Percentiles rank a stretch among this genome's conserved stretches.
Evolutionary conservation across 2,888 invertebrate species (phyloP).

Genomic region (Andrena camellia): DNA sequence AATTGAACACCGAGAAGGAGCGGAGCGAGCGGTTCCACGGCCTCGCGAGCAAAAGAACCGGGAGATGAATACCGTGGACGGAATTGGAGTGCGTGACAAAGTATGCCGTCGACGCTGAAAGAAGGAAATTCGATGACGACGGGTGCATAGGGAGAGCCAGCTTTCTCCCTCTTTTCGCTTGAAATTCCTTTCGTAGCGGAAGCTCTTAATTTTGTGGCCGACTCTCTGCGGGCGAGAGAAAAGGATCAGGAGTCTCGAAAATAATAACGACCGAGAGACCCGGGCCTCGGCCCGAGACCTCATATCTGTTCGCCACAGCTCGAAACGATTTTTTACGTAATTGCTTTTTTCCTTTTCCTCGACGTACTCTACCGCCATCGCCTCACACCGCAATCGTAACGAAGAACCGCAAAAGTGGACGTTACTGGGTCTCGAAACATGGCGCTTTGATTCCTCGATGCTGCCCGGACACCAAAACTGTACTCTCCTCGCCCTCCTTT

Average conservation of each 20-base stretch:
- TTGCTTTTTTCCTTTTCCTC: slow-evolving; percentile 44
- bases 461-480: neutral
- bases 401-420: slow-evolving; percentile 7
- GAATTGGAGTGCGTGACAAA: slow-evolving; percentile 60
- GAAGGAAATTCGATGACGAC: slow-evolving; percentile 47
- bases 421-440: neutral
- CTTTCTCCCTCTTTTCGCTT: slow-evolving; percentile 54
- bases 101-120: slow-evolving; percentile 37
- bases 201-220: slow-evolving; percentile 66
- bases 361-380: slow-evolving; percentile 11
- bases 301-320: slow-evolving; percentile 18
- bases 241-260: slow-evolving; percentile 47
- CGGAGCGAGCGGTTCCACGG: slow-evolving; percentile 35
- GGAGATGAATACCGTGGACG: slow-evolving; percentile 36
- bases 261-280: slow-evolving; percentile 19
- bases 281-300: neutral
- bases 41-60: slow-evolving; percentile 45
- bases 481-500: too few species aligned
- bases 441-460: neutral
- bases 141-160: slow-evolving; percentile 11
- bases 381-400: neutral
- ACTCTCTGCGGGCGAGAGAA: slow-evolving; percentile 52
- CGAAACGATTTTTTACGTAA: slow-evolving; percentile 33
- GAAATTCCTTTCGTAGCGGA: slow-evolving; percentile 21
- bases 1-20: slow-evolving; percentile 50